Conservation (phyloP, 2,797 vertebrate genomes). For the Sorex maritimensis region DNA sequence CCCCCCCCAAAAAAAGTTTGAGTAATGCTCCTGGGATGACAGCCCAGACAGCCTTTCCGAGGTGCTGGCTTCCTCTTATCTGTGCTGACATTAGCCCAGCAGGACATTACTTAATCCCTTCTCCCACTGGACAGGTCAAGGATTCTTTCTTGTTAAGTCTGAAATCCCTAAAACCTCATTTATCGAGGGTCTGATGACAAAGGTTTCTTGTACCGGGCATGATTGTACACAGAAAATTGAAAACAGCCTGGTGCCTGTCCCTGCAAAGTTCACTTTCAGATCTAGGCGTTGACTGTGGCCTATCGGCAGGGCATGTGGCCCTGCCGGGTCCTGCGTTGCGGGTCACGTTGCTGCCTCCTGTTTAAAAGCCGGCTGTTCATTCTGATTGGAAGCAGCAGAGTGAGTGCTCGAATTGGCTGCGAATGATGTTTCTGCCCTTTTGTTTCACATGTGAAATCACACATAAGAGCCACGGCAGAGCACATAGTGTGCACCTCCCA, state of each 20-base stretch:
- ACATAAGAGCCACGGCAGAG: slow-evolving; percentile 43
- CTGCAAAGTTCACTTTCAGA: slow-evolving; percentile 61
- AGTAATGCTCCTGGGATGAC: not conserved
- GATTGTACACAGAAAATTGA: slow-evolving; percentile 28
- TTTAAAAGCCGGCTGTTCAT: slow-evolving; percentile 33
- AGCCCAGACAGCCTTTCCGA: not conserved
- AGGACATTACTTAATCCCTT: not conserved
- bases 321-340: slow-evolving; percentile 1
- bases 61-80: not conserved
- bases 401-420: not conserved
- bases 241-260: slow-evolving; percentile 41
- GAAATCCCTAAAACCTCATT: slow-evolving; percentile 36
- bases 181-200: slow-evolving; percentile 31
- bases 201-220: slow-evolving; percentile 16
- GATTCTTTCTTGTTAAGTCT: slow-evolving; percentile 9
- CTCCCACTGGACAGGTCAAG: not conserved
- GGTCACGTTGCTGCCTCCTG: slow-evolving; percentile 58
- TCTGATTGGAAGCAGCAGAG: slow-evolving; percentile 36
- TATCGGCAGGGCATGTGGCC: slow-evolving; percentile 1
- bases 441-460: slow-evolving; percentile 51
- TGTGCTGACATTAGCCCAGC: not conserved
- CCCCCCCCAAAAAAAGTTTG: too few relatives aligned
- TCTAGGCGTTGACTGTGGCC: slow-evolving; percentile 13
- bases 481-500: not conserved
- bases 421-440: not conserved